These are phyloP conservation scores for Acanthosepion esculentum DNA, from an alignment of 2,888 invertebrate genomes.

Conservation along the genomic window DNA sequence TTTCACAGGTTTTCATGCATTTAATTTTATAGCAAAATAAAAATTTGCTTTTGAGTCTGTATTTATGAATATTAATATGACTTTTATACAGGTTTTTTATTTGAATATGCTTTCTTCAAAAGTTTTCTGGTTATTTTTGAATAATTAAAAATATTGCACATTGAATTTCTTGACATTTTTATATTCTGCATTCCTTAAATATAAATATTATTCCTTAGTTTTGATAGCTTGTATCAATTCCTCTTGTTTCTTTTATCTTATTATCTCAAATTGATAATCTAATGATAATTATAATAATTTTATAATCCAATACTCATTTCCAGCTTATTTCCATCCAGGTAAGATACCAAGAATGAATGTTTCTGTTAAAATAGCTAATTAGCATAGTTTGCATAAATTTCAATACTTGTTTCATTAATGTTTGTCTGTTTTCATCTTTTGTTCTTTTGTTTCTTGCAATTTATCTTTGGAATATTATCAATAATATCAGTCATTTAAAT, in stretches of 20 bases:
- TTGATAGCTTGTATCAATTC: not conserved
- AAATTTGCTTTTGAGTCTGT: not conserved
- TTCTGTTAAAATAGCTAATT: not conserved
- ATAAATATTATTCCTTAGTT: not conserved
- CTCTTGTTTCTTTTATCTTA: not conserved
- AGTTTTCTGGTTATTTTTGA: not conserved
- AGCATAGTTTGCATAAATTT: slow-evolving; percentile 21
- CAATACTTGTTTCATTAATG: not conserved
- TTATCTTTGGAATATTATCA: not conserved
- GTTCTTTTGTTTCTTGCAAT: not conserved
- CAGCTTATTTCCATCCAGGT: slow-evolving; percentile 15
- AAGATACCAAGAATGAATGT: slow-evolving; percentile 13
- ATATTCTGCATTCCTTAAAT: not conserved
- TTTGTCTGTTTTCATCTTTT: not conserved
- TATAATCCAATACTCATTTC: not conserved
- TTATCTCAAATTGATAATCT: too few relatives aligned
- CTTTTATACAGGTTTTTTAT: not conserved
- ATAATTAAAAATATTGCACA: not conserved
- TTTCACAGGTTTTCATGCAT: too few relatives aligned
- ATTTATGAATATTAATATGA: not conserved
- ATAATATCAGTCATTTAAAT: not conserved
- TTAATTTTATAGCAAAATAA: too few relatives aligned
- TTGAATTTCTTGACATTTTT: not conserved
- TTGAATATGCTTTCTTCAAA: not conserved
- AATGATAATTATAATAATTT: not conserved